phyloP scores from a whole-genome alignment of 2,113 vertebrate genomes.

The Potamarius usumacintae region DNA sequence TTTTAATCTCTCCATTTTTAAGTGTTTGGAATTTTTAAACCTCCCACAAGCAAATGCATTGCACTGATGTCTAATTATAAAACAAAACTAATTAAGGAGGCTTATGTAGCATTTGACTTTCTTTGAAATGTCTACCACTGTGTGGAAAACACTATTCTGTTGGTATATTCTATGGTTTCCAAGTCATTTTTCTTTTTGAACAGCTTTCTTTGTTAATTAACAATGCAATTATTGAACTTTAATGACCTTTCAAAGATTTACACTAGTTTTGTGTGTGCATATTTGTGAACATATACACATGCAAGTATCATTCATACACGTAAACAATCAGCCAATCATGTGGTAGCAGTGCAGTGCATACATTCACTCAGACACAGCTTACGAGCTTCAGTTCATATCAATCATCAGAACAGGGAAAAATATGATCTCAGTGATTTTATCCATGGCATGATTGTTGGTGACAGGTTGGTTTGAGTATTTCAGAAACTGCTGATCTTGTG shows the following conservation, averaged over 20 bases:
- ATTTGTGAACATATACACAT: neutral
- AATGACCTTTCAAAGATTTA: neutral
- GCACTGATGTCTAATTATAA: constrained; percentile 49
- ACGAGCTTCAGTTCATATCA: neutral
- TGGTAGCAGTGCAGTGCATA: neutral
- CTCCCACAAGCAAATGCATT: constrained; percentile 50
- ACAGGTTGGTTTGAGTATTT: neutral
- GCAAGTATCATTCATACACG: too few species aligned
- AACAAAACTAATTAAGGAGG: constrained; percentile 52
- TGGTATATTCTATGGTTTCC: neutral
- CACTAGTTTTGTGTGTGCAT: neutral
- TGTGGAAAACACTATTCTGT: constrained; percentile 32
- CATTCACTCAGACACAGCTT: neutral
- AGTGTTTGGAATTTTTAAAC: constrained; percentile 44
- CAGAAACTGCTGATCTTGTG: neutral
- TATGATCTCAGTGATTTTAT: neutral
- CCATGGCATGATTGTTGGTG: neutral
- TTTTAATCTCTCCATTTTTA: constrained; percentile 47
- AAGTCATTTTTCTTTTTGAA: neutral
- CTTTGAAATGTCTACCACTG: constrained; percentile 40
- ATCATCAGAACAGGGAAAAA: neutral
- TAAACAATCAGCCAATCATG: neutral
- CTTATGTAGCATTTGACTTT: constrained; percentile 53
- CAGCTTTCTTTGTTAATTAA: neutral
- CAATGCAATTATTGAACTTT: neutral